Base-by-base conservation (phyloP, 2,113 vertebrate genomes). In the Lynx canadensis region DNA sequence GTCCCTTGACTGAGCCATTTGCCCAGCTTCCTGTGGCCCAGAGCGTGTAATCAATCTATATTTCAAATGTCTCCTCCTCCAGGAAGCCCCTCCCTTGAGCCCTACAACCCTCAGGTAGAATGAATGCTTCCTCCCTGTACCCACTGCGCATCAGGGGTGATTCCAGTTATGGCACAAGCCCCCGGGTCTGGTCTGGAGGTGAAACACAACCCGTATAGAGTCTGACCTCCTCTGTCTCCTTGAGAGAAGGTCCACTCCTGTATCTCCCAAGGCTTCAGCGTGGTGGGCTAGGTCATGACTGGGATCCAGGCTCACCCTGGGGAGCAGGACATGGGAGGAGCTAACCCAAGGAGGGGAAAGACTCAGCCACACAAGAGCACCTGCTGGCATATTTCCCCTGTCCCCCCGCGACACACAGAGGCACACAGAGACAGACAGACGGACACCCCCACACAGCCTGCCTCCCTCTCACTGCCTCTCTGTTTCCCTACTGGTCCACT, bases 381-480 rank as follows among this genome's bases (percentile, higher is more conserved):
- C 41, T 27, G 33, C 4, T 23, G 14, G 73, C 1, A 7, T 36
- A 16, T 8, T 45, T 18, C 3, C 5, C 10, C n/a, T 8, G 4
- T 3, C 27, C 7, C 1, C 29, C 8, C 4, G 4, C 29, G 18
- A 2, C 29, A 29, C 2, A 13, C 25, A 89, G 0, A 73, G 36
- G 7, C 13, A 81, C 55, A 41, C 3, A 7, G 57, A 76, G 60
- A 60, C 19, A 69, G 69, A 69, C 31, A 4, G 65, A 48, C 11
- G 38, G 48, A 48, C 76, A 55, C 41, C 55, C 13, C 45, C 41
- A 1, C 1, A 2, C 45, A 4, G 5, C 23, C 36, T 60, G 52
- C 74, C 80, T n/a, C 85, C 60, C 0, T 15, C 45, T 45, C 36
- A 3, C 79, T 33, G 33, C 13, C 79, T 83, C 50, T 63, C 88